Conservation (phyloP, 2,113 vertebrate species). For the Aphyosemion australe region DNA sequence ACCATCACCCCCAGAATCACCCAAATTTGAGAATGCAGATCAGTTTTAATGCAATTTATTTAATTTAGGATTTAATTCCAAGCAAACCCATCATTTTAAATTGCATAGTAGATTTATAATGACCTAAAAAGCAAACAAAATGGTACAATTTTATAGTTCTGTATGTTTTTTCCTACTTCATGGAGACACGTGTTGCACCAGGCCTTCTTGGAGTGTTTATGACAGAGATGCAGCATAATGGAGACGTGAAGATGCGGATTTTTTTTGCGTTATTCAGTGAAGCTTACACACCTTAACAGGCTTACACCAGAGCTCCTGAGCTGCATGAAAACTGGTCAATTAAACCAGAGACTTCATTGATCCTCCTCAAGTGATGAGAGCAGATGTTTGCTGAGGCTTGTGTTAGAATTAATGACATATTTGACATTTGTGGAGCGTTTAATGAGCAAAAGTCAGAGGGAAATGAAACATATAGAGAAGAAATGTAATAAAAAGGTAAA, state of each 20-base stretch:
- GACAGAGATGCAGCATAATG: not conserved
- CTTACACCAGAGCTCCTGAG: conserved; percentile 1
- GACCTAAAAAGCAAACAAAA: not conserved
- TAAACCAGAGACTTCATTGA: conserved; percentile 5
- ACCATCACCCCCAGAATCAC: too few relatives aligned
- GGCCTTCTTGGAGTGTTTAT: conserved; percentile 25
- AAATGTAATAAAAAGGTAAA: too few relatives aligned
- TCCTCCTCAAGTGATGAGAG: not conserved
- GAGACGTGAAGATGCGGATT: not conserved
- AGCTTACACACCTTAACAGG: not conserved
- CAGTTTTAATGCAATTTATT: too few relatives aligned
- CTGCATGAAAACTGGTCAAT: conserved; percentile 14
- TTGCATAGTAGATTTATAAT: too few relatives aligned
- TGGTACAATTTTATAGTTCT: too few relatives aligned
- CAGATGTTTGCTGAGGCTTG: not conserved
- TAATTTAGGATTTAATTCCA: too few relatives aligned
- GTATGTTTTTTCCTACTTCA: not conserved
- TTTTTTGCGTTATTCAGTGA: conserved; percentile 7
- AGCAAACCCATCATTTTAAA: too few relatives aligned
- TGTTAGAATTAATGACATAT: too few relatives aligned
- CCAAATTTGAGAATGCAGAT: too few relatives aligned
- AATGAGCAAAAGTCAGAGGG: too few relatives aligned
- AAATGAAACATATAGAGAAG: too few relatives aligned
- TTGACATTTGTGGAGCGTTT: not conserved
- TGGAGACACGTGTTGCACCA: conserved; percentile 47